A percentile compares a stretch with the other conserved stretches of the same genome.
phyloP scores from a whole-genome alignment of 1,140 invertebrate species.

The Chymomyza costata region DNA sequence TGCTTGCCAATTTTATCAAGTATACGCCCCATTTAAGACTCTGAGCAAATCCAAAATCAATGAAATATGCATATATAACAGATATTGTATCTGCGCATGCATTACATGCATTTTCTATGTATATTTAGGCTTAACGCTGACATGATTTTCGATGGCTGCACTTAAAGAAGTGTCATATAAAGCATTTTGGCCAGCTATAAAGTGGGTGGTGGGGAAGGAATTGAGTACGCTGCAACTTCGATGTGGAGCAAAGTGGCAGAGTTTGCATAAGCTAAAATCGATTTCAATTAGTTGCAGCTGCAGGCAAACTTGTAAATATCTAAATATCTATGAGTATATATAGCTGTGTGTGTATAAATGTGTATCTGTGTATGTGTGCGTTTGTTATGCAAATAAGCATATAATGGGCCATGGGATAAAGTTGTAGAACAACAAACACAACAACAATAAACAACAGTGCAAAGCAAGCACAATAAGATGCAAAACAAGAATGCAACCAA shows the following conservation, averaged over 20 bases:
- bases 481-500: no score
- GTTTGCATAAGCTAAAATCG: slow-evolving; percentile 49
- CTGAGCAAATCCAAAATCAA: slow-evolving; percentile 41
- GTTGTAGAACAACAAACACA: slow-evolving; percentile 19
- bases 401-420: slow-evolving; percentile 43
- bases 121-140: slow-evolving; percentile 50
- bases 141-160: slow-evolving; percentile 35
- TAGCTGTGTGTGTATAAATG: background rate
- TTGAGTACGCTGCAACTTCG: no score
- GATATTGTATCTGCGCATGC: no score
- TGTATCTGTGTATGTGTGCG: slow-evolving; percentile 20
- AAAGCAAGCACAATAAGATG: slow-evolving; percentile 27
- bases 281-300: slow-evolving; percentile 66
- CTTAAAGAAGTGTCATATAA: slow-evolving; percentile 10
- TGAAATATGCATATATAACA: no score
- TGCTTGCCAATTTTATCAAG: slow-evolving; percentile 43
- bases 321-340: no score
- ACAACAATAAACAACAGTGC: slow-evolving; percentile 17
- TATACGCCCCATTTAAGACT: slow-evolving; percentile 9
- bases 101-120: slow-evolving; percentile 36
- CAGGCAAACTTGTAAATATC: no score
- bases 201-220: no score
- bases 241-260: no score
- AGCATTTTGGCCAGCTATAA: background rate
- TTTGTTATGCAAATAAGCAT: slow-evolving; percentile 53